Evolutionary conservation across 2,888 invertebrate genomes (phyloP).

Genomic region (Apamea monoglypha): DNA sequence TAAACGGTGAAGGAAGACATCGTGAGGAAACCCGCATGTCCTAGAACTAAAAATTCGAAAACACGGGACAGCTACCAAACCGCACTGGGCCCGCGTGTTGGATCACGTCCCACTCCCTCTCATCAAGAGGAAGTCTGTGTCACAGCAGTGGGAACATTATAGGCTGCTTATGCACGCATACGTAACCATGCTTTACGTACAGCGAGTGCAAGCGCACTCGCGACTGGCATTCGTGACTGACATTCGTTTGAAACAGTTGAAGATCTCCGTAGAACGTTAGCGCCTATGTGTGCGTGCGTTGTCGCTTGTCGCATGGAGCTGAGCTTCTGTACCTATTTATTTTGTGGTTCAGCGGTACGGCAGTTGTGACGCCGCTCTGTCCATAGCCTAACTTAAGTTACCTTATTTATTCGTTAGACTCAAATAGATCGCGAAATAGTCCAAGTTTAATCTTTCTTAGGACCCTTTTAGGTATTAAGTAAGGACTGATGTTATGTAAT

Average conservation of each 20-base stretch:
- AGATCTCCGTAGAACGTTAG: neutral
- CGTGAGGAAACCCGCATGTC: neutral
- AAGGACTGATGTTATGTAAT: constrained; percentile 87
- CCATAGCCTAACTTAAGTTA: constrained; percentile 76
- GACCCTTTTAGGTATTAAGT: constrained; percentile 84
- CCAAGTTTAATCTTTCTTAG: constrained; percentile 67
- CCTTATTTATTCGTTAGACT: constrained; percentile 82
- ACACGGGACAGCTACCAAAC: neutral
- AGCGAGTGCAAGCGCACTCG: neutral
- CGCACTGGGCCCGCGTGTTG: neutral
- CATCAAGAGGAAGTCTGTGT: neutral
- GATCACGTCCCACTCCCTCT: neutral
- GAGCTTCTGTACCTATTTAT: neutral
- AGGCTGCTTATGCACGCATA: neutral
- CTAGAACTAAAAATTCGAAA: neutral
- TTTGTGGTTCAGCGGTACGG: constrained; percentile 18
- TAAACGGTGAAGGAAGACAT: neutral
- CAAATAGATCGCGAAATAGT: constrained; percentile 75
- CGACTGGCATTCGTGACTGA: constrained; percentile 8
- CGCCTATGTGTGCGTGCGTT: neutral
- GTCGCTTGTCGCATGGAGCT: neutral
- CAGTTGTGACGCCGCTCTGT: constrained; percentile 38
- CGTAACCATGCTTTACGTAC: neutral
- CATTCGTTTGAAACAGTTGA: neutral
- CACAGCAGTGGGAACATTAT: neutral